Evolutionary conservation across 2,888 invertebrate species (phyloP), one percentile per base, ranked within the genome.

Genomic region (Zelleria hepariella): DNA sequence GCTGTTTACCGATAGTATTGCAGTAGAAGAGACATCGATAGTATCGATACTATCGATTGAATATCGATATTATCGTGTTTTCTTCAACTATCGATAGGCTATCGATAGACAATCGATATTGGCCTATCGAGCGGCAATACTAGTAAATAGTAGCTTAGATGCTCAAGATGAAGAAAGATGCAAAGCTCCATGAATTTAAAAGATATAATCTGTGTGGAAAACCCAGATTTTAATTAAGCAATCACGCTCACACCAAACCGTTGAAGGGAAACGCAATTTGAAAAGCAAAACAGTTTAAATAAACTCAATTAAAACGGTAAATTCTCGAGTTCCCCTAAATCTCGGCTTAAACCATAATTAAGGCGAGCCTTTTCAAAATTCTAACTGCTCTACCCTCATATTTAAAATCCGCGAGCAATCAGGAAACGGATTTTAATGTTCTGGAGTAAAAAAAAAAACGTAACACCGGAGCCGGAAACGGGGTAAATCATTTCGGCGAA

Each of bases 261-360:
- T 42, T 5, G 32, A 42, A 42, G 32, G 15, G 32, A 15, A 42
- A 42, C 32, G 32, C 32, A 42, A 42, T 42, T 42, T 42, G 32
- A 42, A 42, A 42, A 42, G 32, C 32, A 15, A 51, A 51, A 51
- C 51, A 51, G 51, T 23, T 23, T 10, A 51, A 51, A 51, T 21
- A 18, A 21, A 51, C 21, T 21, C 23, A 51, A 51, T 51, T 51
- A 51, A 51, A 20, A 5, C 20, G 10, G 51, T 51, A 7, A 23
- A 42, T 42, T 51, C 21, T 58, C 61, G 63, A 66, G 62, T 63
- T 42, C 32, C 32, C 62, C 60, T 63, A 59, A 62, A 63, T 64
- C 61, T 60, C 54, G 54, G 62, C 63, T 63, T 42, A 21, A 62
- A 63, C 62, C 63, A 62, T 64, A 68, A 68, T 68, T 68, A 66